Evolutionary conservation across 2,888 invertebrate genomes (phyloP).

Genomic region (Meiosimyza platycephala): DNA sequence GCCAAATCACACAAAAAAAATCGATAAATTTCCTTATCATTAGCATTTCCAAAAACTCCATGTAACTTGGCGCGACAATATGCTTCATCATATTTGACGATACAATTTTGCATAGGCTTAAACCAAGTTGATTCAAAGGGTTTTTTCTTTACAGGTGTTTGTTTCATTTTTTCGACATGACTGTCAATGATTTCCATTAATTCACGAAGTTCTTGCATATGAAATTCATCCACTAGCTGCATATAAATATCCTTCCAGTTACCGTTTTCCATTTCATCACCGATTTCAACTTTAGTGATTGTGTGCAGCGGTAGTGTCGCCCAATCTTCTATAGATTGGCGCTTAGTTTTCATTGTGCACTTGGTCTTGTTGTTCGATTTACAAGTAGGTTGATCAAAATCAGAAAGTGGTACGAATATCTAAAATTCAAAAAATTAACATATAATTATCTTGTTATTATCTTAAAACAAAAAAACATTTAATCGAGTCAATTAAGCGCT

Average conservation of each 20-base stretch:
- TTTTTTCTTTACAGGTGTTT: constrained; percentile 9
- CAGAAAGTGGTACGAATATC: constrained; percentile 41
- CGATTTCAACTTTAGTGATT: constrained; percentile 47
- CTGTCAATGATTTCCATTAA: constrained; percentile 37
- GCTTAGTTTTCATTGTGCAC: constrained; percentile 2
- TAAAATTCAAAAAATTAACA: neutral
- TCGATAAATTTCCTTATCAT: constrained; percentile 42
- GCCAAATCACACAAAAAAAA: constrained; percentile 50
- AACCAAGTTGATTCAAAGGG: constrained; percentile 36
- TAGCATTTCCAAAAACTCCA: constrained; percentile 40
- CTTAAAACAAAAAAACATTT: too few relatives aligned
- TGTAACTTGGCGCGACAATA: constrained; percentile 53
- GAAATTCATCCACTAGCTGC: constrained; percentile 43
- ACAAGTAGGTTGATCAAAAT: neutral
- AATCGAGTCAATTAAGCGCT: too few relatives aligned
- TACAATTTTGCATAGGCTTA: constrained; percentile 50
- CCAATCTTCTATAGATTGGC: constrained; percentile 42
- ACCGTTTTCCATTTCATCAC: constrained; percentile 46
- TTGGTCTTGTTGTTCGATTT: neutral
- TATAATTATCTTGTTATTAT: too few relatives aligned
- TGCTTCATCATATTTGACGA: constrained; percentile 45
- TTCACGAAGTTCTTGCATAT: constrained; percentile 41
- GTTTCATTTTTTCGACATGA: constrained; percentile 38
- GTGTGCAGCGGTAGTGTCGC: constrained; percentile 40
- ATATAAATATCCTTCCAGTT: constrained; percentile 48